Percentiles rank a stretch among this genome's conserved stretches.
Conservation (phyloP, 2,888 invertebrate genomes). For the Cyaniris semiargus region DNA sequence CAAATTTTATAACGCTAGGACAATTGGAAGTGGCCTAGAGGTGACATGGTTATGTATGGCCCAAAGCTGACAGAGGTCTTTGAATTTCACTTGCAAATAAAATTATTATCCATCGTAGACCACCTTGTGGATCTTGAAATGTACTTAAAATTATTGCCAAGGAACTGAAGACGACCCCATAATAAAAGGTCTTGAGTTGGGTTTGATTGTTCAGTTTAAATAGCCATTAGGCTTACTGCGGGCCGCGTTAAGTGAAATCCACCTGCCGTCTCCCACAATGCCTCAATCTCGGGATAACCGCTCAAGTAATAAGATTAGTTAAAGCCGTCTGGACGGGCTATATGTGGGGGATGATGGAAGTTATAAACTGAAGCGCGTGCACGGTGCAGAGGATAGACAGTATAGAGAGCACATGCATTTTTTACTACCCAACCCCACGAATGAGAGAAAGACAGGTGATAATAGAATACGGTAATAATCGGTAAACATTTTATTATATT, state of each 20-base stretch:
- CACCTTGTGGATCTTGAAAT: no score
- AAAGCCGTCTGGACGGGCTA: constrained; percentile 37
- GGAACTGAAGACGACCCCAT: not conserved
- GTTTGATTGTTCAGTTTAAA: constrained; percentile 21
- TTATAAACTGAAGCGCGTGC: not conserved
- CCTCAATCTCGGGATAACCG: constrained; percentile 33
- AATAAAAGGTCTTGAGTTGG: constrained; percentile 5
- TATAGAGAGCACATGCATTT: not conserved
- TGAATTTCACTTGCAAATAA: no score
- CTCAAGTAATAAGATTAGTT: constrained; percentile 40
- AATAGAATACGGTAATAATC: not conserved
- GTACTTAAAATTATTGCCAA: not conserved
- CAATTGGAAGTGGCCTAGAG: no score
- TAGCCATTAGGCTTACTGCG: constrained; percentile 22
- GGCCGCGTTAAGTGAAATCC: constrained; percentile 27
- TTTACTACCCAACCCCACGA: no score
- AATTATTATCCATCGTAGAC: no score
- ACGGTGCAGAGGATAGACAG: not conserved
- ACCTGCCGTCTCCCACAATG: constrained; percentile 32
- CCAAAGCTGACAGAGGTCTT: no score
- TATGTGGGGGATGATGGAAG: constrained; percentile 32
- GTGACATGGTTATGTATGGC: no score
- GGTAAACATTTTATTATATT: no score
- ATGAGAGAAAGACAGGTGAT: not conserved
- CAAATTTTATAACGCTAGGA: no score